Base-by-base conservation (phyloP, 2,888 invertebrate species). In the Phyto melanocephala region DNA sequence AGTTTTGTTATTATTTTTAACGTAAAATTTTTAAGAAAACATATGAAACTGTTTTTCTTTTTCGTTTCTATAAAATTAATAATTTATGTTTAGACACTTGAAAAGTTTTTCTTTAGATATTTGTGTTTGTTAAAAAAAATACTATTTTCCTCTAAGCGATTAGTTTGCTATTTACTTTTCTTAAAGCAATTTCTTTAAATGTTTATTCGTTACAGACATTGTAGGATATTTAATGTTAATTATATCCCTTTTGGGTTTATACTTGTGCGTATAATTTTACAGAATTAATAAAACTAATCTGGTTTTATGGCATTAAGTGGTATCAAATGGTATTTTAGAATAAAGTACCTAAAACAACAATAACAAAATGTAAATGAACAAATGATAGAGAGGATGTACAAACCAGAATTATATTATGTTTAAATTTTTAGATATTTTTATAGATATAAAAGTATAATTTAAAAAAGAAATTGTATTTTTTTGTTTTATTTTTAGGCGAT, bases 1-100 rank as follows among this genome's bases (percentile, higher is more conserved):
- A 76, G 10, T 50, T 65, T 28, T 63, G 10, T 62, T 50, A 28
- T 52, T 63, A 47, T 72, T 62, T 72, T 4, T 28, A 28, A 20
- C 37, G 15, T 22, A 60, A 13, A 35, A 50, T 5, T 24, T 20
- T 20, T 2, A 72, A 24, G 28, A 4, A 60, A 58, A 35, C 45
- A 47, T 24, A 47, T 20, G 58, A 11, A 54, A 28, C 28, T 56
- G 2, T 40, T 15, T 6, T 2, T 3, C 17, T 40, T 15, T 6
- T 2, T 3, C 17, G 17, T 56, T 68, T 15, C 20, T 20, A 42
- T 13, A 35, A 20, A n/a, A 71, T 71, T 60, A 71, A 24, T 71
- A 47, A 50, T 60, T 60, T 37, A 42, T 70, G 20, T 35, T 58
- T 20, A 70, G 58, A 20, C 45, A 58, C 24, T 60, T 71, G 37